Evolutionary conservation across 2,113 vertebrate species (phyloP).

Genomic region (Melanocharis versteri): DNA sequence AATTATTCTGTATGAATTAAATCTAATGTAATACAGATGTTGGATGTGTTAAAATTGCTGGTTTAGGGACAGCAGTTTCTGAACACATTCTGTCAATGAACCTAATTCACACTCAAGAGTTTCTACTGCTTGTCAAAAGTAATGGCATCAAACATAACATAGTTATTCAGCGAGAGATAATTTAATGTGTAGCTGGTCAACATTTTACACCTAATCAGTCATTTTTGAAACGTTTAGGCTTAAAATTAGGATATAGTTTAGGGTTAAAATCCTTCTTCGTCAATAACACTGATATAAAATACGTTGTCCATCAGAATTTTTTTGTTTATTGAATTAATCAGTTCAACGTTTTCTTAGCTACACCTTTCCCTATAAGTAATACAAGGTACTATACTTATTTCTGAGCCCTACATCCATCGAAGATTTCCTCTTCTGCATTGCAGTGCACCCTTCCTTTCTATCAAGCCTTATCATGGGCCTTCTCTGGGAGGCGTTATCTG

Average conservation of each 20-base stretch:
- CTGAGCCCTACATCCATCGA: not conserved
- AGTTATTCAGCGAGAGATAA: not conserved
- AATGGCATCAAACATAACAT: not conserved
- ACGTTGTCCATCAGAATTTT: not conserved
- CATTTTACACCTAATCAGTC: not conserved
- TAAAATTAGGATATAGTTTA: not conserved
- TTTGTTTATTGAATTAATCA: not conserved
- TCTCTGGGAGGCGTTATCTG: not conserved
- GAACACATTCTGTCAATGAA: not conserved
- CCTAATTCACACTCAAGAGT: not conserved
- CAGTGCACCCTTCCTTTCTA: not conserved
- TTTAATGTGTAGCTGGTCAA: not conserved
- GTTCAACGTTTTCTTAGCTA: not conserved
- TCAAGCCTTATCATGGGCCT: not conserved
- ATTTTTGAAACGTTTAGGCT: not conserved
- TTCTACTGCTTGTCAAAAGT: not conserved
- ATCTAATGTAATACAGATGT: constrained; percentile 5
- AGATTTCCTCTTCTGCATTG: not conserved
- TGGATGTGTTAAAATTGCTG: constrained; percentile 7
- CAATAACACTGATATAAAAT: not conserved
- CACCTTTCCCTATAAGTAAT: not conserved
- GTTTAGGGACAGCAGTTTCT: not conserved
- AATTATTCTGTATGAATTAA: constrained; percentile 35
- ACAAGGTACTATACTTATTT: not conserved
- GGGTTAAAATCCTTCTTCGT: not conserved